Conservation (phyloP, 2,113 vertebrate species). For the Cynocephalus volans region DNA sequence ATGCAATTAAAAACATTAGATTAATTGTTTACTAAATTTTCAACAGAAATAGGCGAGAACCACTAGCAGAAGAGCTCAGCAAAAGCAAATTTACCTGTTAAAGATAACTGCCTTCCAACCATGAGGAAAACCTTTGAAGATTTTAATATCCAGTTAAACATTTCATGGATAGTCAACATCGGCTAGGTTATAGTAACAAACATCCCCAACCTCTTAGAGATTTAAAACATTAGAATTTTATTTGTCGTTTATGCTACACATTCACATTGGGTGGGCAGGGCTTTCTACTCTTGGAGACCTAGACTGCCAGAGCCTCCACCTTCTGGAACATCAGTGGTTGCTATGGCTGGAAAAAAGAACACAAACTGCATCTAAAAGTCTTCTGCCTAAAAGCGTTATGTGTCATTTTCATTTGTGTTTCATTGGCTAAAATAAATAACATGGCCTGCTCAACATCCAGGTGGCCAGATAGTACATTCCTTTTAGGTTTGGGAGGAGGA, state of each 20-base stretch:
- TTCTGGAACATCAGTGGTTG: background rate
- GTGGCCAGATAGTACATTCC: background rate
- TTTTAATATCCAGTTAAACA: background rate
- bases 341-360: background rate
- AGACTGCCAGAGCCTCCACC: background rate
- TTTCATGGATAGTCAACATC: background rate
- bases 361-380: background rate
- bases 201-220: background rate
- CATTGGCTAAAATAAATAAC: background rate
- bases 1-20: background rate
- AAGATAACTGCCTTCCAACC: background rate
- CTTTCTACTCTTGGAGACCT: background rate
- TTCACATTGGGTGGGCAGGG: background rate
- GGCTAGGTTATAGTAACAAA: background rate
- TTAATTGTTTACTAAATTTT: conserved; percentile 36
- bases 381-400: background rate
- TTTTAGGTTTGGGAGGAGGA: background rate
- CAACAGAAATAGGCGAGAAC: conserved; percentile 35
- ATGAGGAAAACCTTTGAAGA: background rate
- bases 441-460: background rate
- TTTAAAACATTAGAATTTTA: background rate
- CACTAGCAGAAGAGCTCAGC: background rate
- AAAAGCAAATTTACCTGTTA: background rate
- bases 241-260: background rate
- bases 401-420: background rate